Percentiles rank a stretch among this genome's conserved stretches.
phyloP scores from a whole-genome alignment of 2,113 vertebrate species.

The Herpailurus yagouaroundi region DNA sequence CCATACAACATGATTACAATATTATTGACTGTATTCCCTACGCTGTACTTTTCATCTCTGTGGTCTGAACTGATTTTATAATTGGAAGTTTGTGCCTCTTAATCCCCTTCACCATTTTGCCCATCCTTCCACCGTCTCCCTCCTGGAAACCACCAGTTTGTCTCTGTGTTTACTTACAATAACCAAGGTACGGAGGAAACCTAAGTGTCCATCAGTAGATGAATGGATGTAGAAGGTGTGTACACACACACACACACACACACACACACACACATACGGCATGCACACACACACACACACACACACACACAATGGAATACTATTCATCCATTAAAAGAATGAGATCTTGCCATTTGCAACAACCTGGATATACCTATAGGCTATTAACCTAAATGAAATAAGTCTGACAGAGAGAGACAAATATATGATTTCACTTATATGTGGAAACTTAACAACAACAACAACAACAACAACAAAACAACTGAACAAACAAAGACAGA shows the following conservation, averaged over 20 bases:
- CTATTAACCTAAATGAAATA: not conserved
- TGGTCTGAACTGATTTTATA: not conserved
- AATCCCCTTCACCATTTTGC: not conserved
- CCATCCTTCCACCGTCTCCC: not conserved
- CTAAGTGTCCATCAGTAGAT: not conserved
- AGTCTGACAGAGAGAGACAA: not conserved
- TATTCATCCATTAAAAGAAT: not conserved
- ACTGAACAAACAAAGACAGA: not conserved
- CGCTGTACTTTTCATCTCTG: not conserved
- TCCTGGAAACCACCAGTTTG: not conserved
- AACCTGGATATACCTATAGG: not conserved
- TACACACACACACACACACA: no score
- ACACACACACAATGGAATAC: not conserved
- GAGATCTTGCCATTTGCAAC: not conserved
- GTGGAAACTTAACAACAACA: not conserved
- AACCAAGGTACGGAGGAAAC: not conserved
- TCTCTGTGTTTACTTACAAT: not conserved
- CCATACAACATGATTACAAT: not conserved
- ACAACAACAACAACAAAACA: not conserved
- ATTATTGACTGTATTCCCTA: not conserved
- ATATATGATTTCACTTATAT: not conserved
- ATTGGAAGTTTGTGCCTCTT: not conserved
- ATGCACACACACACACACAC: no score
- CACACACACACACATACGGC: no score
- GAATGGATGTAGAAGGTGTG: not conserved